Evolutionary conservation across 1,140 invertebrate genomes (phyloP).

Genomic region (Cydia pomonella): DNA sequence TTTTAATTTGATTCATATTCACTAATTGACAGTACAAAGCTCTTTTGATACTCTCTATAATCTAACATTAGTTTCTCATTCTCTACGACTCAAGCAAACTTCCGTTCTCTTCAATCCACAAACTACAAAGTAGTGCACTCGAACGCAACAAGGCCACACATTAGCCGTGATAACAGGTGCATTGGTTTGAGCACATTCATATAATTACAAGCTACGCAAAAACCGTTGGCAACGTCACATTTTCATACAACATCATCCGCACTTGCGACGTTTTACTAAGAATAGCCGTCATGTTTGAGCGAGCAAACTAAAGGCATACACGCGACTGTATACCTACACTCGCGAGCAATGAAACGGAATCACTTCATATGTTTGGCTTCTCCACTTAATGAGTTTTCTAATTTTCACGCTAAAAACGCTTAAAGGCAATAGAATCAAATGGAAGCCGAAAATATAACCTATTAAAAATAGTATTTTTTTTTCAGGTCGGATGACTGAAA

Average conservation of each 20-base stretch:
- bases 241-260: neutral
- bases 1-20: no score
- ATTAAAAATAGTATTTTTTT: no score
- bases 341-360: neutral
- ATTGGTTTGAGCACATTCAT: slow-evolving; percentile 10
- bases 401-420: no score
- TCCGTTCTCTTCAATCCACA: neutral
- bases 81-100: neutral
- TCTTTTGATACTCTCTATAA: neutral
- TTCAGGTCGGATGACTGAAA: no score
- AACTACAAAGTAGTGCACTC: neutral
- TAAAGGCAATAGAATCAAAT: no score
- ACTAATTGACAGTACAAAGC: no score
- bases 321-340: neutral
- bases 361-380: neutral
- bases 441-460: no score
- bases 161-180: slow-evolving; percentile 11
- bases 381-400: no score
- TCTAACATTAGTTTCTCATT: neutral
- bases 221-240: neutral
- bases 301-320: slow-evolving; percentile 5
- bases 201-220: neutral
- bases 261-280: neutral
- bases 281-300: neutral
- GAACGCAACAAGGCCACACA: slow-evolving; percentile 1